Evolutionary conservation across 2,888 invertebrate species (phyloP).

Genomic region (Himalopsyche tibetana): DNA sequence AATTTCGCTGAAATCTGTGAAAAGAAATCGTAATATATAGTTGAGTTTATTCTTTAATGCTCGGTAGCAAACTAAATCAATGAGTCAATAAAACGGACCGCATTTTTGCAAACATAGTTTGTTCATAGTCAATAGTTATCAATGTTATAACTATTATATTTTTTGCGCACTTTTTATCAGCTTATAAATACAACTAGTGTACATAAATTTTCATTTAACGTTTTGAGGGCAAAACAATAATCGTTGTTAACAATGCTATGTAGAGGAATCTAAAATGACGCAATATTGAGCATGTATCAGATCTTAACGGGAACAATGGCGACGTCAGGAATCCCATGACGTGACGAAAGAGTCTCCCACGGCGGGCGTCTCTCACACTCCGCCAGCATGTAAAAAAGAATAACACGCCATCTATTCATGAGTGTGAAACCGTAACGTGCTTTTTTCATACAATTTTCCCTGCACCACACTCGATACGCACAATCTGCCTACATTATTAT

Average conservation of each 20-base stretch:
- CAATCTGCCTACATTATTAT: not conserved
- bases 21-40: too few species aligned
- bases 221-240: constrained; percentile 9
- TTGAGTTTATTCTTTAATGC: too few species aligned
- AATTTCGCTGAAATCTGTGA: too few species aligned
- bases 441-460: constrained; percentile 12
- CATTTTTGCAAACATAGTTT: too few species aligned
- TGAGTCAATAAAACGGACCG: too few species aligned
- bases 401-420: constrained; percentile 57
- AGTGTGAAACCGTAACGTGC: constrained; percentile 61
- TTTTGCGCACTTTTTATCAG: too few species aligned
- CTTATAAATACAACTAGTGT: too few species aligned
- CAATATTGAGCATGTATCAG: not conserved
- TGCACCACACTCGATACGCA: not conserved
- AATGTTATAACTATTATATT: too few species aligned
- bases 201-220: not conserved
- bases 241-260: not conserved
- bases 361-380: constrained; percentile 46
- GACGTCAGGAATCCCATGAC: constrained; percentile 41
- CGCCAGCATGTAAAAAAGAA: constrained; percentile 56
- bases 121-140: too few species aligned
- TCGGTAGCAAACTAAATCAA: too few species aligned
- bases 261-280: not conserved
- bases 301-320: constrained; percentile 13
- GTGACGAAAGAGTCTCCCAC: constrained; percentile 55